Evolutionary conservation across 2,888 invertebrate species (phyloP), one percentile per base, ranked within the genome.

Genomic region (Napeogenes sylphis): DNA sequence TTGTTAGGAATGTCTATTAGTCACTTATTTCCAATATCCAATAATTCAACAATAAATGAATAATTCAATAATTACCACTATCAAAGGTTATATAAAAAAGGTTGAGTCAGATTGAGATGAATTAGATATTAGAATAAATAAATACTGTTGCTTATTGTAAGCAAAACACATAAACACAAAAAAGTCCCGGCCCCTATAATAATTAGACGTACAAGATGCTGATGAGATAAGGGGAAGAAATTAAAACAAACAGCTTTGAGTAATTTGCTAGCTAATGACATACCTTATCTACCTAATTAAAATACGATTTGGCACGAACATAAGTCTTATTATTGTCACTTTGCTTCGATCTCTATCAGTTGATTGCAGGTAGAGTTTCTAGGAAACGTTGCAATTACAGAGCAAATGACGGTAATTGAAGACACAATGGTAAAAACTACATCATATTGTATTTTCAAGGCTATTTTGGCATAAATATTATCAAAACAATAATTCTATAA

Each of bases 251-350:
- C 80, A 78, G 77, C 77, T 79, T 76, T 71, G 80, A 80, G 84
- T 81, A 90, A 90, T 88, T 87, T 87, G 80, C 85, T 78, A 79
- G 82, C 85, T 87, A 90, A 90, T 86, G 87, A 79, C 80, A 65
- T 73, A 71, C 74, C 84, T 86, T 88, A 87, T 88, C 87, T 84
- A 67, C 65, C 82, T 88, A 90, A 90, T 90, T 90, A 90, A 90
- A 89, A 88, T 82, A 81, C 87, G 83, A 90, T 90, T 90, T 89
- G 82, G 87, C 85, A 84, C 84, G 84, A 69, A 70, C 69, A 68
- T 69, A 70, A 69, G 63, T 68, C 70, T 71, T 70, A 70, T 78
- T 80, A 83, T 83, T 85, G 83, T 85, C 87, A 80, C 83, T 80
- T 81, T 75, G 77, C 72, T 72, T 68, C 71, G 87, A 86, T 86